Conservation (phyloP, 2,113 vertebrate genomes). For the Burhinus bistriatus region DNA sequence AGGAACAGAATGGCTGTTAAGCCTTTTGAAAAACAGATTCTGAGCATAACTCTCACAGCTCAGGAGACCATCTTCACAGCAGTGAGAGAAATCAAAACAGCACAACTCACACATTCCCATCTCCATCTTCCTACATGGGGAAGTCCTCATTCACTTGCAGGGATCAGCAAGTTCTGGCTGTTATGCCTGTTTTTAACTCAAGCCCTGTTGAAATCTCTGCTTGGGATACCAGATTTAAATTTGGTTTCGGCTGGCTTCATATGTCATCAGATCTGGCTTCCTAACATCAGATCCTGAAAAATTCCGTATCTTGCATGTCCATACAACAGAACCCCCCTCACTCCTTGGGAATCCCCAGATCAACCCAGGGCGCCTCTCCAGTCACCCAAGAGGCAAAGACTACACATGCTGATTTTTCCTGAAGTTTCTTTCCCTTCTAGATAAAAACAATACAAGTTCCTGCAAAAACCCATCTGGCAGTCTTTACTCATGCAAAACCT, state of each 20-base stretch:
- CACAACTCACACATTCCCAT: neutral
- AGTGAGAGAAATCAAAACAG: neutral
- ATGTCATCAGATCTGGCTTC: neutral
- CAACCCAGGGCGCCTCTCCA: neutral
- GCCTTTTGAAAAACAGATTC: neutral
- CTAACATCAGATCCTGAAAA: neutral
- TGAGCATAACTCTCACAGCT: neutral
- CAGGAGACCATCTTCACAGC: neutral
- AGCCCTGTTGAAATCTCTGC: neutral
- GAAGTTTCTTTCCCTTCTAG: neutral
- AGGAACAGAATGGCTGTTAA: neutral
- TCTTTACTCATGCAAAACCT: neutral
- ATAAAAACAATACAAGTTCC: neutral
- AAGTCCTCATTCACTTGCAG: neutral
- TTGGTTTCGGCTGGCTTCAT: neutral
- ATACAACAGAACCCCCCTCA: neutral
- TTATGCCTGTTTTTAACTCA: neutral
- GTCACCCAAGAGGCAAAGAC: neutral
- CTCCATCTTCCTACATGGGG: neutral
- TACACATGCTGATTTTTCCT: neutral
- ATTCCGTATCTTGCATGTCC: neutral
- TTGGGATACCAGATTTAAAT: neutral
- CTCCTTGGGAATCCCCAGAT: neutral
- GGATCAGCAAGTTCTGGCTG: neutral
- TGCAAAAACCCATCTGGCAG: constrained; percentile 23